Evolutionary conservation across 2,888 invertebrate species (phyloP), one percentile per base, ranked within the genome.

Genomic region (Cyaniris semiargus): DNA sequence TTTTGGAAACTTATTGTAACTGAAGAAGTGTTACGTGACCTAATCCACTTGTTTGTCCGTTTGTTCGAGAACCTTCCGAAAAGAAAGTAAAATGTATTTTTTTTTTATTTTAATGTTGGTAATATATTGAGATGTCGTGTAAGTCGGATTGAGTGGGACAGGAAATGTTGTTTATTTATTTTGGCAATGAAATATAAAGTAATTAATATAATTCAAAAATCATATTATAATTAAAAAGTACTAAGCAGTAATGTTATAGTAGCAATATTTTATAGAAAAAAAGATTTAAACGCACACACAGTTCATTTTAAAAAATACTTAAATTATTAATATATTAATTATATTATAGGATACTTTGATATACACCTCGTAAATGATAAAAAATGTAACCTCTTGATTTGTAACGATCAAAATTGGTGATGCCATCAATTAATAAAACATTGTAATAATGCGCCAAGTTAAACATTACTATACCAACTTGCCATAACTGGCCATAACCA

Each of bases 21-120:
- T 10, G 6, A 72, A 44, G 6, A 72, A 44, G 72, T 72, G 6
- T 38, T 48, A 44, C 38, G 44, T 21, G 72, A 72, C 72, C 72
- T 72, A 72, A 44, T 38, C 71, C 21, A 71, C 34, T 34, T 71
- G 38, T 71, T n/a, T 31, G 70, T 15, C 27, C 23, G 6, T 70
- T 58, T 58, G 60, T 71, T 38, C 21, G 34, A 71, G 34, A 71
- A 27, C 34, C n/a, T n/a, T 38, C 71, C 71, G 10, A 27, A 71
- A 31, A 71, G 71, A 71, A 71, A 71, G 71, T 71, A 71, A 70
- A 70, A 38, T 21, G n/a, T 71, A n/a, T 71, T 38, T 71, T n/a
- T 10, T 8, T 71, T 70, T 31, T 7, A 18, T 70, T 34, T 70
- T 8, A 56, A 60, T 23, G 13, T 23, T 60, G 60, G 60, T 60